Evolutionary conservation across 2,888 invertebrate species (phyloP), one percentile per base, ranked within the genome.

Genomic region (Merodon equestris): DNA sequence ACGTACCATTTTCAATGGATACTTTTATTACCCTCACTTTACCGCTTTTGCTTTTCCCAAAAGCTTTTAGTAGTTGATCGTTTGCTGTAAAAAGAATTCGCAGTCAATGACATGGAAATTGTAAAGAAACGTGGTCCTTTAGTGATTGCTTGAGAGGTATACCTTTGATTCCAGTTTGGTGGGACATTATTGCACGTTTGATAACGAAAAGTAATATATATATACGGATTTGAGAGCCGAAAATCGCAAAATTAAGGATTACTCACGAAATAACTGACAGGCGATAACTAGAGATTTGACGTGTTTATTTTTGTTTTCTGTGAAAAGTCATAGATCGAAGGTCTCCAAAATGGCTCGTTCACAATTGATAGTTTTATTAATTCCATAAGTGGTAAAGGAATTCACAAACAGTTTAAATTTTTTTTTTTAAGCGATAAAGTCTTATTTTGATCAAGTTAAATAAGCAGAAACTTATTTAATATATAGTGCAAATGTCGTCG

Each of bases 111-210:
- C 27, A 27, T 27, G 27, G 2, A 27, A 27, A 4, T 27, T 27
- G 27, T 72, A 0, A 4, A 47, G 27, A 0, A 42, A n/a, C 44
- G 7, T 0, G 0, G 27, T 27, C 7, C 3, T 27, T 27, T 2
- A 4, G 1, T 7, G 12, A 1, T 7, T 17, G n/a, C 9, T n/a
- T 47, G 54, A 38, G 34, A 38, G 38, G 66, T 81, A 75, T 90
- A 95, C 96, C 95, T 92, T 93, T 94, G 83, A 96, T 96, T 87
- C 96, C 96, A 13, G 96, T 96, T 91, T 96, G 96, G 88, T 96
- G 96, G 86, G 96, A 96, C 96, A 96, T 96, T n/a, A 87, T 85
- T 90, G 64, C 63, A 63, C 58, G 50, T 68, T 27, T 64, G 58
- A 18, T 70, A 70, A 68, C 68, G 68, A 50, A 60, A 54, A 61